Evolutionary conservation across 2,888 invertebrate genomes (phyloP), one percentile per base, ranked within the genome.

Genomic region (Cerastis leucographa): DNA sequence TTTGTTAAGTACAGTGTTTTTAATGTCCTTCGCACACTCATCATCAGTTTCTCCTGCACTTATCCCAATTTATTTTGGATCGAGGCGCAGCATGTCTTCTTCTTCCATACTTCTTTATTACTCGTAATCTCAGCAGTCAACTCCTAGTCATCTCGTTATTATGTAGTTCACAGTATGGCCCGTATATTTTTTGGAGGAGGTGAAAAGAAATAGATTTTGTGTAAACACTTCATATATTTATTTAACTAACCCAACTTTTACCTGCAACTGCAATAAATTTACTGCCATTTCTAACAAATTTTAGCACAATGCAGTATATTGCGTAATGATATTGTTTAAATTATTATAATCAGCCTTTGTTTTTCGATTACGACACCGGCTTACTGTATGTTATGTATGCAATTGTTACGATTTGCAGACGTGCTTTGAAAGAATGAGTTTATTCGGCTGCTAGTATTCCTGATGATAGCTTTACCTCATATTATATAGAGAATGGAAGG

Each of bases 241-340:
- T 17, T 25, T 4, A 67, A 61, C 9, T 9, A 51, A n/a, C 3
- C 9, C 5, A 49, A 56, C 22, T 62, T 54, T 77, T 35, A 29
- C 35, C 1, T 65, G 12, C n/a, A 66, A 35, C 22, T 68, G 51
- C 35, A 68, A 12, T 68, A 22, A 49, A 69, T 69, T 54, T 5
- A 46, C 54, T 42, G 40, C 17, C n/a, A 61, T 71, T 68, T 61
- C 49, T 42, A 49, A 67, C 65, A 35, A 62, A 62, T 56, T 40
- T 22, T 19, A 61, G 54, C 35, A 67, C 69, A 82, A n/a, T 77
- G 44, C 17, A 17, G 25, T 5, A 61, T 25, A 56, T 78, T 78
- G 62, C 61, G 66, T 56, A 83, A 78, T 59, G 44, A 46, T 71
- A 84, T 84, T 84, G 84, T 83, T 73, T 68, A 64, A 65, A 61